These are phyloP conservation scores for Dendroctonus ponderosae DNA, from an alignment of 1,140 invertebrate genomes.

Conservation along the genomic window DNA sequence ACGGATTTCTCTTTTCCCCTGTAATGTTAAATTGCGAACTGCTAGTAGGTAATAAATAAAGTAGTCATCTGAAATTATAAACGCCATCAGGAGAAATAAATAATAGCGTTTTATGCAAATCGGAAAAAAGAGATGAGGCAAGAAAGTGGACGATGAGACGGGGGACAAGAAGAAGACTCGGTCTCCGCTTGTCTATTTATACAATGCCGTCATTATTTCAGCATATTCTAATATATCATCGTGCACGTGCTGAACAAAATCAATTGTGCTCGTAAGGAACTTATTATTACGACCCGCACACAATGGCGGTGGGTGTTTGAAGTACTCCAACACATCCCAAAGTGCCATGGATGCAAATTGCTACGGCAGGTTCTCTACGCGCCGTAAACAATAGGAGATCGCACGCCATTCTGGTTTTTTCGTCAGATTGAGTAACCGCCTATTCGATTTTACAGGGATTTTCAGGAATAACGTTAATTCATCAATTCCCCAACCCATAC, in stretches of 20 bases:
- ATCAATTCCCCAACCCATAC: too few species aligned
- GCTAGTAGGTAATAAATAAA: too few species aligned
- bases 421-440: too few species aligned
- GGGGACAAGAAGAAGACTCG: neutral
- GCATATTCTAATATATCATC: constrained; percentile 48
- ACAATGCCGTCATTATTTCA: constrained; percentile 48
- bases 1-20: too few species aligned
- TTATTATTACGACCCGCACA: constrained; percentile 46
- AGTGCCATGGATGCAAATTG: constrained; percentile 43
- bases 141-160: too few species aligned
- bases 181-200: constrained; percentile 40
- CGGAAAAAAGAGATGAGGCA: too few species aligned
- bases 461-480: too few species aligned
- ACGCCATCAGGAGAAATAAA: too few species aligned
- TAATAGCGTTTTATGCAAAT: too few species aligned
- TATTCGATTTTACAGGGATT: too few species aligned
- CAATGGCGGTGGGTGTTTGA: constrained; percentile 47
- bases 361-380: constrained; percentile 39
- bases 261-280: constrained; percentile 46
- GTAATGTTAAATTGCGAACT: too few species aligned
- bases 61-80: too few species aligned
- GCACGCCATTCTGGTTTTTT: constrained; percentile 36
- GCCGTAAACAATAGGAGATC: constrained; percentile 41
- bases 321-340: constrained; percentile 44
- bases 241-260: constrained; percentile 47